Conservation (phyloP, 2,888 invertebrate species). For the Syrphus vitripennis region DNA sequence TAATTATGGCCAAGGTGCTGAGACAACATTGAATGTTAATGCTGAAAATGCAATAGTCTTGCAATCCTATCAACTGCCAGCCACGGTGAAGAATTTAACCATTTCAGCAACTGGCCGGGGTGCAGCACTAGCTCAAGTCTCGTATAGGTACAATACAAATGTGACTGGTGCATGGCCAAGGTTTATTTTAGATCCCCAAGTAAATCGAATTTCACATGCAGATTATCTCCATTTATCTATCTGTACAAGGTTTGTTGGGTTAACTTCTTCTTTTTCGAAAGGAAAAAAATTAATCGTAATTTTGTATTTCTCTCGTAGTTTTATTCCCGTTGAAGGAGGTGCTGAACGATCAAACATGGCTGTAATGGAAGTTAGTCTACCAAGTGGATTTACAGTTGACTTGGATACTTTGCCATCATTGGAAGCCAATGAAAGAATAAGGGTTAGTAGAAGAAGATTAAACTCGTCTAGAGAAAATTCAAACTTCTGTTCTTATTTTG, state of each 20-base stretch:
- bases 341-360: conserved; percentile 88
- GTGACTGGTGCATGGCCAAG: conserved; percentile 94
- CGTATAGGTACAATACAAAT: conserved; percentile 91
- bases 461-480: too few relatives aligned
- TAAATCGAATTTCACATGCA: conserved; percentile 91
- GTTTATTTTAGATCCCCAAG: conserved; percentile 93
- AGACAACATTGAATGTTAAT: conserved; percentile 85
- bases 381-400: conserved; percentile 95
- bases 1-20: conserved; percentile 81
- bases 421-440: conserved; percentile 82
- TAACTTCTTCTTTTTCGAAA: too few relatives aligned
- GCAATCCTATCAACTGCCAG: conserved; percentile 84
- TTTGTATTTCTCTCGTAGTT: conserved; percentile 72
- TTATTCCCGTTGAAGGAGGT: conserved; percentile 77
- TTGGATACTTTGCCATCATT: conserved; percentile 88
- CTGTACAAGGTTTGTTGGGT: conserved; percentile 85
- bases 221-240: conserved; percentile 92
- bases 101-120: conserved; percentile 92
- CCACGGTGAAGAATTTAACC: conserved; percentile 84
- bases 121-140: conserved; percentile 89
- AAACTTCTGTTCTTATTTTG: neutral
- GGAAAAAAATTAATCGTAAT: neutral
- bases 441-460: conserved; percentile 65
- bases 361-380: conserved; percentile 93
- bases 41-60: conserved; percentile 91